These are phyloP conservation scores for Trichogramma pretiosum DNA, from an alignment of 1,140 invertebrate species.

Conservation along the genomic window DNA sequence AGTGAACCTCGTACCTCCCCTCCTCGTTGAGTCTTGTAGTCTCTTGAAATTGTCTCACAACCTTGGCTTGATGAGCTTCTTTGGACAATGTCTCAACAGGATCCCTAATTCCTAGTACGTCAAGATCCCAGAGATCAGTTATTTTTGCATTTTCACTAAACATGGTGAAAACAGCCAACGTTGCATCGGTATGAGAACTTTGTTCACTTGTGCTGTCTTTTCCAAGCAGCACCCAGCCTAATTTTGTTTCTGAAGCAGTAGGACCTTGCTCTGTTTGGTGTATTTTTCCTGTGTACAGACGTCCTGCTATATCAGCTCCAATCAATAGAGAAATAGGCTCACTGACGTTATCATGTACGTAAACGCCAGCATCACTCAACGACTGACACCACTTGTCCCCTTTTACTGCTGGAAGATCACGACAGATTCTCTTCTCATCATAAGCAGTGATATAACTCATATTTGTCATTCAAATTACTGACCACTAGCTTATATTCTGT, in stretches of 20 bases:
- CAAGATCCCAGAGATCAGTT: conserved; percentile 34
- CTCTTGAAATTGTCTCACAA: conserved; percentile 25
- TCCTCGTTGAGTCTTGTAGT: conserved; percentile 22
- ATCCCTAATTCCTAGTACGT: conserved; percentile 34
- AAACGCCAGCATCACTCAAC: conserved; percentile 17
- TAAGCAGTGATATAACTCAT: conserved; percentile 18
- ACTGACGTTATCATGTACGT: conserved; percentile 19
- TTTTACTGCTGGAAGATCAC: conserved; percentile 14
- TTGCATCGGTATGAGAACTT: background rate
- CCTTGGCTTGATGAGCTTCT: conserved; percentile 16
- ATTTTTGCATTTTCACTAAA: conserved; percentile 18
- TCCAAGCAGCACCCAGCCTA: conserved; percentile 33
- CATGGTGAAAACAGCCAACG: conserved; percentile 11
- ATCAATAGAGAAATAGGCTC: conserved; percentile 22
- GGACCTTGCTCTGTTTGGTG: conserved; percentile 23
- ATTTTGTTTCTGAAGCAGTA: conserved; percentile 28
- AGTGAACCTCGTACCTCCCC: conserved; percentile 26
- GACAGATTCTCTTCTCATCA: conserved; percentile 16
- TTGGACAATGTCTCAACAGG: conserved; percentile 23
- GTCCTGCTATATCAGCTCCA: conserved; percentile 28
- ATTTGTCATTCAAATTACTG: conserved; percentile 14
- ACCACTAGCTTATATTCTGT: conserved; percentile 13
- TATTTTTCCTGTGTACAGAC: conserved; percentile 27
- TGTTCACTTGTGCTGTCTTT: conserved; percentile 15
- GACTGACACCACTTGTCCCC: conserved; percentile 10